Base-by-base conservation (phyloP, 2,888 invertebrate species). In the Poecilobothrus nobilitatus region DNA sequence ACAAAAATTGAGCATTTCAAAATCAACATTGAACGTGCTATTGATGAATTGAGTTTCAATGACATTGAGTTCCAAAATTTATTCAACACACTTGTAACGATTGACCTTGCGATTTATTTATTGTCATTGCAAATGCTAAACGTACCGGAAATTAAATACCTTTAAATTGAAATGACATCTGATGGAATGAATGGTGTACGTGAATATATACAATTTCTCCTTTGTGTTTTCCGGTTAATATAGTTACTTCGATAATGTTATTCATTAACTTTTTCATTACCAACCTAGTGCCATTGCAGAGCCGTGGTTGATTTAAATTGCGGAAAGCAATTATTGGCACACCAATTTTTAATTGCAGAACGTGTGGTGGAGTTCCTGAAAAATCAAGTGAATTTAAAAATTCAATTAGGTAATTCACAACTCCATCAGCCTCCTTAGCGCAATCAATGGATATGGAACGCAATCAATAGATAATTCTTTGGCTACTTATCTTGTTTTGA, bases 41-140 rank as follows among this genome's bases (percentile, higher is more conserved):
- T n/a, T n/a, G n/a, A n/a, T n/a, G n/a, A n/a, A n/a, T n/a, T n/a
- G n/a, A n/a, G n/a, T n/a, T n/a, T n/a, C n/a, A n/a, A n/a, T n/a
- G n/a, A n/a, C n/a, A n/a, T n/a, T n/a, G n/a, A n/a, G n/a, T n/a
- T n/a, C n/a, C n/a, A n/a, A 77, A 67, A 75, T 75, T 69, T 62
- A 78, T 44, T 62, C 75, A 76, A 70, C 73, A 73, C 37, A 76
- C 71, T 62, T 67, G 67, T 65, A 76, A 68, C 21, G 76, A 73
- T 72, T 78, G 77, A 9, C 76, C 76, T 74, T 78, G 77, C 63
- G 77, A 34, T 5, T 7, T 34, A 71, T 72, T 78, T 78, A 71
- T 78, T 77, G 76, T 74, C 66, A 76, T 75, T 18, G 76, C 75
- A 71, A 76, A 76, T 63, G 74, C 75, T 9, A 76, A 68, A 66